Evolutionary conservation across 2,113 vertebrate genomes (phyloP), one percentile per base, ranked within the genome.

Genomic region (Rattus rattus): DNA sequence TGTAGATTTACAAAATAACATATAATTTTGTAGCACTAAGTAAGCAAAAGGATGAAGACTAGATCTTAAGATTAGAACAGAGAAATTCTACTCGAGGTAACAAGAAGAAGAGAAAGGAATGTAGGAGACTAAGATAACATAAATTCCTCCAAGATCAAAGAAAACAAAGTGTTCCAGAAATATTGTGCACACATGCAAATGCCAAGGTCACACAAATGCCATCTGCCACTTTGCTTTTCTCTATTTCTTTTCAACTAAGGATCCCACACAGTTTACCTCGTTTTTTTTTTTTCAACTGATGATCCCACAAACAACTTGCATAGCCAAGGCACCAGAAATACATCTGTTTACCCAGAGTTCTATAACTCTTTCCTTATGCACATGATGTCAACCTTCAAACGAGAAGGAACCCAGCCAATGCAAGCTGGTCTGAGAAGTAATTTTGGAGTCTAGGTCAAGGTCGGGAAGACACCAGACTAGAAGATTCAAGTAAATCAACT

Each of bases 21-120:
- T 36, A 77, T 63, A 49, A 24, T 85, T 88, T 90, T 88, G 33
- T 49, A 63, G 19, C 39, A 13, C 4, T 70, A 1, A 63, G 13
- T 81, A 33, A 96, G 47, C 39, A 95, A 87, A 94, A 90, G 79
- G 69, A 30, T 81, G 67, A 81, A 20, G 28, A 36, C 36, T 65
- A 20, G 47, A 59, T 5, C 7, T 30, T 43, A 7, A 47, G 56
- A 92, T n/a, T 13, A 28, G 47, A 52, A 33, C 16, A 36, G 33
- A 90, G 75, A 72, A 73, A 24, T 7, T 67, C 49, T 19, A 19
- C 39, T 94, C 17, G 87, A 72, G 36, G 33, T 89, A 39, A 83
- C 24, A 88, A 43, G 47, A 90, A 95, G 94, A 67, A 6, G 33
- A 73, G 13, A 80, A 8, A 49, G 12, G 12, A 39, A 2, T 22